Evolutionary conservation across 1,140 invertebrate species (phyloP), one percentile per base, ranked within the genome.

Genomic region (Hycleus phaleratus): DNA sequence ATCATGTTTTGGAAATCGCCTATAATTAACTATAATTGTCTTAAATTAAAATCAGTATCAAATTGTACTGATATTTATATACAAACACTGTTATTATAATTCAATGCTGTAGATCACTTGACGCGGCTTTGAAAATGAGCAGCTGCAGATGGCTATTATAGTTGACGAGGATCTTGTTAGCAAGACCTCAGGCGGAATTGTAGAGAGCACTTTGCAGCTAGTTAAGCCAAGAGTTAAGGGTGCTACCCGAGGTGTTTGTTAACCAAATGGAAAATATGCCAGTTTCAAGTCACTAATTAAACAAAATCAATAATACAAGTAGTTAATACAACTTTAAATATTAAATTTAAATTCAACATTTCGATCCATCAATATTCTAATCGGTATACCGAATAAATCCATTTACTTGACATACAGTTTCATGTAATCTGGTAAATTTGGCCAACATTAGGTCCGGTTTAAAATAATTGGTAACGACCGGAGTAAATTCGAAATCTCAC

Each of bases 401-500:
- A 32, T 32, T 32, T 32, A 32, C 32, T 18, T 18, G 18, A 18
- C 18, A 18, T 18, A 18, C 32, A 7, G 32, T 32, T 32, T 32
- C 4, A 32, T 32, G 32, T 32, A 32, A 32, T 32, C 32, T 32
- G 32, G 1, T 2, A 32, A 32, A 5, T 32, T 2, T 32, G 32
- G 7, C 32, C 4, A 7, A 18, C 18, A 18, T 18, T 18, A 18
- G 1, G 18, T 18, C 18, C 18, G 32, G 32, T 32, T 32, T 0
- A 40, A 50, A 43, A 52, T 52, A 55, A 55, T 46, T 26, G 11
- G 26, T 1, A 56, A 46, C 24, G 26, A 58, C 59, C 59, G 59
- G 49, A 58, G 18, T 18, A 18, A 61, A 40, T 26, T 24, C 49
- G 53, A 62, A 59, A 62, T 64, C 61, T 61, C 56, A 46, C 51